Percentiles rank a stretch among this genome's conserved stretches.
Evolutionary conservation across 2,797 vertebrate species (phyloP).

Genomic region (Scarus forsteni): DNA sequence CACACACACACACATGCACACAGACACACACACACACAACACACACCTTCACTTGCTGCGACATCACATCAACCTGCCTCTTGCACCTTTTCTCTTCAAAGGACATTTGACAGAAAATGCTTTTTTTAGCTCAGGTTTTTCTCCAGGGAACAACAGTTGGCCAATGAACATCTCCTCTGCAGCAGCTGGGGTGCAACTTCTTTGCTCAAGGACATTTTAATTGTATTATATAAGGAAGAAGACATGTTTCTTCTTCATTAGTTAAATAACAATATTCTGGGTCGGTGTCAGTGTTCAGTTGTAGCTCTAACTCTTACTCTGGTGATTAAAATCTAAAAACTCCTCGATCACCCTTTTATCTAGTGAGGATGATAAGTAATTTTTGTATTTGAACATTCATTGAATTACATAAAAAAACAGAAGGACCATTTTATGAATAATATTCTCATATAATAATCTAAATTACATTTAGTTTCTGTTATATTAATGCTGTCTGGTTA

Average conservation of each 20-base stretch:
- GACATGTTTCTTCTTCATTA: constrained; percentile 13
- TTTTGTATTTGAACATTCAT: too few species aligned
- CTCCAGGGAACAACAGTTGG: constrained; percentile 15
- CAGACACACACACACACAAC: too few species aligned
- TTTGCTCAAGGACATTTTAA: constrained; percentile 40
- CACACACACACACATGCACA: too few species aligned
- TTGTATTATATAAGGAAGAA: constrained; percentile 28
- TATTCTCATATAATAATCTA: too few species aligned
- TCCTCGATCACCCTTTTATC: too few species aligned
- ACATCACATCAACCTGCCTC: constrained; percentile 2
- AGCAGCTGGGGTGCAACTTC: constrained; percentile 40
- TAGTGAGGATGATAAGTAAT: too few species aligned
- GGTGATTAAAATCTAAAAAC: too few species aligned
- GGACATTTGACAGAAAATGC: constrained; percentile 4
- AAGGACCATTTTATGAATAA: too few species aligned
- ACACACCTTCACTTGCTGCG: constrained; percentile 6
- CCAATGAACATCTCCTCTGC: constrained; percentile 20
- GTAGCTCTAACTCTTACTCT: not conserved
- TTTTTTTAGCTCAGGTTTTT: constrained; percentile 24
- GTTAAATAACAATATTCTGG: constrained; percentile 31
- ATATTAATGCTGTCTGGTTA: too few species aligned
- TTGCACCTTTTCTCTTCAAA: constrained; percentile 26
- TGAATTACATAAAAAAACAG: too few species aligned
- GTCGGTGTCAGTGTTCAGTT: constrained; percentile 11
- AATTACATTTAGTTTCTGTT: too few species aligned